Percentiles rank a stretch among this genome's conserved stretches.
Evolutionary conservation across 1,140 invertebrate species (phyloP).

Genomic region (Procambarus virginalis): DNA sequence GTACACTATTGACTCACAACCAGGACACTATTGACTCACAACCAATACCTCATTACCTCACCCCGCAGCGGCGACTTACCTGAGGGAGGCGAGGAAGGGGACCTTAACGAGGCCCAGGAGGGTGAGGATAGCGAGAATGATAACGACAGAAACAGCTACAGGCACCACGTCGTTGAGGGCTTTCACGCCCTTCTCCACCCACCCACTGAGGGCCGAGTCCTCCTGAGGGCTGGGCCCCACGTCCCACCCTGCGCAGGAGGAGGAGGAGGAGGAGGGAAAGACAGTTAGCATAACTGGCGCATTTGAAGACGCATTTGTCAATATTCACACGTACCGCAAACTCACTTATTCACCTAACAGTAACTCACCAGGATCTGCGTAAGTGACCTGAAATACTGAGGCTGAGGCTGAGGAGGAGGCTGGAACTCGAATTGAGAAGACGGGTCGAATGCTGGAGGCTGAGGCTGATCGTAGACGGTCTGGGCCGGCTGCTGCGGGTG

Average conservation of each 20-base stretch:
- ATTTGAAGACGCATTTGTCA: too few relatives aligned
- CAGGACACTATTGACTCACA: too few relatives aligned
- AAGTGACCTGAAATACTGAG: not conserved
- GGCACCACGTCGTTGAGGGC: slow-evolving; percentile 13
- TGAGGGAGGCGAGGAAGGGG: not conserved
- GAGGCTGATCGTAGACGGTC: not conserved
- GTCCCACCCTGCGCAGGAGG: not conserved
- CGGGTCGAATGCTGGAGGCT: not conserved
- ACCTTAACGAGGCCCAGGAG: slow-evolving; percentile 23
- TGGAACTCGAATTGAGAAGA: not conserved
- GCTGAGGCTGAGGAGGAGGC: not conserved
- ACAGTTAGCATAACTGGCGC: too few relatives aligned
- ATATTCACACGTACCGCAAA: too few relatives aligned
- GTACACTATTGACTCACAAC: too few relatives aligned
- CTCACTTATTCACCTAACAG: too few relatives aligned
- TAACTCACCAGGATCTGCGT: slow-evolving; percentile 3
- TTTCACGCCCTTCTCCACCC: slow-evolving; percentile 11
- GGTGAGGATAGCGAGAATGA: slow-evolving; percentile 6
- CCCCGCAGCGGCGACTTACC: not conserved
- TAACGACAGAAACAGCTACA: slow-evolving; percentile 21
- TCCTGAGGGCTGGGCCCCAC: slow-evolving; percentile 4
- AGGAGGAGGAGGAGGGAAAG: too few relatives aligned
- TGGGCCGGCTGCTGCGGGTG: not conserved
- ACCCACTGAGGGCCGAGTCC: not conserved
- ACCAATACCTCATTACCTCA: too few relatives aligned